phyloP scores from a whole-genome alignment of 2,797 vertebrate species.

The Threskiornis aethiopicus region DNA sequence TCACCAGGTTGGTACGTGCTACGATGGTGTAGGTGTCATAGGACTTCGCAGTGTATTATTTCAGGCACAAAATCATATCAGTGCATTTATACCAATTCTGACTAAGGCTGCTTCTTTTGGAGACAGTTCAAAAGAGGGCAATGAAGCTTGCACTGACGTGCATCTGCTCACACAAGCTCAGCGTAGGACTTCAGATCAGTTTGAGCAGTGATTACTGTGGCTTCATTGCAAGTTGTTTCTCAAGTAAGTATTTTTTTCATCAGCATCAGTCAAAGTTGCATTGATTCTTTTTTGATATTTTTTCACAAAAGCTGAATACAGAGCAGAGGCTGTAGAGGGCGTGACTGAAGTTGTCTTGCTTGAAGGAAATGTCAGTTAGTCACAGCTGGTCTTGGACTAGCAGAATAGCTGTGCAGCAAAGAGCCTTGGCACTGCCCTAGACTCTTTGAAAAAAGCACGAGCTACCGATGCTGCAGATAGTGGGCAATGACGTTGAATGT shows the following conservation, averaged over 20 bases:
- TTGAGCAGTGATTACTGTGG: fast-evolving
- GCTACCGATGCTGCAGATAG: not conserved
- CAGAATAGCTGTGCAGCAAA: not conserved
- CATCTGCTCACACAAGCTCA: not conserved
- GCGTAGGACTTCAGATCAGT: fast-evolving
- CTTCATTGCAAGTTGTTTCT: not conserved
- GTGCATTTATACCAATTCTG: fast-evolving
- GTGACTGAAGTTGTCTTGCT: not conserved
- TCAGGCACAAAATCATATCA: not conserved
- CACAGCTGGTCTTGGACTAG: too few species aligned
- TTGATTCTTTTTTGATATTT: not conserved
- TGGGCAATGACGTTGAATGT: not conserved
- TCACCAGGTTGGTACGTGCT: not conserved
- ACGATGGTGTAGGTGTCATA: not conserved
- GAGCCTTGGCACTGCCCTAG: fast-evolving
- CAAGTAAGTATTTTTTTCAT: not conserved
- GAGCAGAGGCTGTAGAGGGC: not conserved
- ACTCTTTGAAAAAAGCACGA: not conserved
- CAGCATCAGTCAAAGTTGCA: not conserved
- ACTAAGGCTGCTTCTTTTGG: not conserved
- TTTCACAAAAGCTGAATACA: not conserved
- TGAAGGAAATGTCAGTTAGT: not conserved
- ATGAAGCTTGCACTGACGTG: not conserved
- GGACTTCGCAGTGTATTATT: not conserved
- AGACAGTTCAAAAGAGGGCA: too few species aligned